phyloP scores from a whole-genome alignment of 2,888 invertebrate genomes.

The Thumatha senex region DNA sequence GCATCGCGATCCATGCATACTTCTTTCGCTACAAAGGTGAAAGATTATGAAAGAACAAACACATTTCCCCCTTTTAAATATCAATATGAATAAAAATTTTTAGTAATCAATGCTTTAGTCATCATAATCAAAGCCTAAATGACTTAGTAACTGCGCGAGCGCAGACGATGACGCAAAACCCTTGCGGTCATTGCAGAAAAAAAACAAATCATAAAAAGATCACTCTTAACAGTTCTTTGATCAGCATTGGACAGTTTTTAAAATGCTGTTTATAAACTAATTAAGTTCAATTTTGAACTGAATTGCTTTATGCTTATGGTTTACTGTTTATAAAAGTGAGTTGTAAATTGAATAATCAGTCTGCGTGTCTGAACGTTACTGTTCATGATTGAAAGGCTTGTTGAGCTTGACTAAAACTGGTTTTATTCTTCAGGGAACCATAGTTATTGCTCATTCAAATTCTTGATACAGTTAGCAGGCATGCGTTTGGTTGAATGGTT shows the following conservation, averaged over 20 bases:
- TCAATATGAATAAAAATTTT: slow-evolving; percentile 3
- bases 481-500: slow-evolving; percentile 1
- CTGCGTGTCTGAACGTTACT: slow-evolving; percentile 24
- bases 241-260: slow-evolving; percentile 38
- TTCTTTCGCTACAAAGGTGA: too few species aligned
- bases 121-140: background rate
- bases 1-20: too few species aligned
- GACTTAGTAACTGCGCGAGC: slow-evolving; percentile 46
- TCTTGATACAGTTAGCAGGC: slow-evolving; percentile 1
- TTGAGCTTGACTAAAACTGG: slow-evolving; percentile 40
- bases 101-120: background rate
- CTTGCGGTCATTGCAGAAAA: slow-evolving; percentile 49
- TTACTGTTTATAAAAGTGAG: background rate
- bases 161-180: slow-evolving; percentile 74
- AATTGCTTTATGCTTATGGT: slow-evolving; percentile 2
- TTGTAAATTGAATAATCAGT: background rate
- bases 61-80: too few species aligned
- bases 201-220: slow-evolving; percentile 42
- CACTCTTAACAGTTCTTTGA: slow-evolving; percentile 47
- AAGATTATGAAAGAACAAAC: too few species aligned
- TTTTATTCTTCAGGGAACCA: slow-evolving; percentile 30
- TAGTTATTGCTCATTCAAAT: background rate
- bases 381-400: slow-evolving; percentile 35
- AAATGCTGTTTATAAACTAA: slow-evolving; percentile 9
- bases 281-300: slow-evolving; percentile 22